These are phyloP conservation scores for Abscondita cerata DNA, from an alignment of 2,888 invertebrate species.

Conservation along the genomic window DNA sequence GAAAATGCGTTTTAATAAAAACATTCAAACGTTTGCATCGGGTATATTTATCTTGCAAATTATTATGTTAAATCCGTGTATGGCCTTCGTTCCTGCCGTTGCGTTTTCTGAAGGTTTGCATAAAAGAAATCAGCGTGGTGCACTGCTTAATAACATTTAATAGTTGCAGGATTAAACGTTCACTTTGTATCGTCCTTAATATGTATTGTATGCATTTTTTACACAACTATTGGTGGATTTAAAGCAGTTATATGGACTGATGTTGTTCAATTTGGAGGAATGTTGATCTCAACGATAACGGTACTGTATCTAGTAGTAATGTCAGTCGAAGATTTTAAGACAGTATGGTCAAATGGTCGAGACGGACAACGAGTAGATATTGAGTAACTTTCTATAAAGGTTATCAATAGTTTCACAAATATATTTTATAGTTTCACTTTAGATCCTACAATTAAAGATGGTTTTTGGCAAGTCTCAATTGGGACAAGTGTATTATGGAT, in stretches of 20 bases:
- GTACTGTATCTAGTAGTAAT: neutral
- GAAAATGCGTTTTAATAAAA: slow-evolving; percentile 68
- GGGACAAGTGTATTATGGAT: slow-evolving; percentile 66
- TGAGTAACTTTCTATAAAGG: neutral
- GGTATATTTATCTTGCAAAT: slow-evolving; percentile 66
- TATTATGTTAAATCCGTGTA: slow-evolving; percentile 67
- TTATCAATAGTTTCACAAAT: neutral
- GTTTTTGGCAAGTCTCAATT: slow-evolving; percentile 66
- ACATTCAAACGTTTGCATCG: slow-evolving; percentile 66
- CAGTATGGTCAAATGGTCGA: neutral
- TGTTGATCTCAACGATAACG: neutral
- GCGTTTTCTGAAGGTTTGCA: slow-evolving; percentile 70
- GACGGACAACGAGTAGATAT: neutral
- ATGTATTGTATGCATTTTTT: slow-evolving; percentile 76
- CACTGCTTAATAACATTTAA: neutral
- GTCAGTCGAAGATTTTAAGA: neutral
- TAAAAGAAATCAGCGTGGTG: no score
- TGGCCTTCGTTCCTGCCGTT: slow-evolving; percentile 73
- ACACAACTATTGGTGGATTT: slow-evolving; percentile 73
- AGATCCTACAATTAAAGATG: slow-evolving; percentile 65
- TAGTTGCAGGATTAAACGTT: slow-evolving; percentile 66
- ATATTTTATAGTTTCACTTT: slow-evolving; percentile 63
- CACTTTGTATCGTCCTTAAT: slow-evolving; percentile 70
- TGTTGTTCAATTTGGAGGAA: slow-evolving; percentile 64
- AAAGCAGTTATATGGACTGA: slow-evolving; percentile 71